Conservation (phyloP, 2,797 vertebrate species). For the Tauraco hartlaubi region DNA sequence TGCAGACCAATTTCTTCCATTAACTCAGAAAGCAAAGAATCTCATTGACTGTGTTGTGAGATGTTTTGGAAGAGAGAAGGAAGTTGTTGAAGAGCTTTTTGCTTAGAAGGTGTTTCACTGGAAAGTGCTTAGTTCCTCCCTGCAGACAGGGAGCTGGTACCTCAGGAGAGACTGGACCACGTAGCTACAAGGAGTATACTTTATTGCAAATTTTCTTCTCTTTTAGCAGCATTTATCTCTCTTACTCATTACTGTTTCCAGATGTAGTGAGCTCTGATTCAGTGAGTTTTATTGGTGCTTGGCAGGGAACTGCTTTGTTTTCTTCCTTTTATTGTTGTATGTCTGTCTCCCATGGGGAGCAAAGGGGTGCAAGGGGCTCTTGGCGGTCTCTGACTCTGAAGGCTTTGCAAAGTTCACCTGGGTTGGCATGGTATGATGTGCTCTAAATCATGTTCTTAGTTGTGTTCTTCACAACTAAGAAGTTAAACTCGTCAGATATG, state of each 20-base stretch:
- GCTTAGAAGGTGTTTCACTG: not conserved
- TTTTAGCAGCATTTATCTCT: not conserved
- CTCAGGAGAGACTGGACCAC: not conserved
- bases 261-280: not conserved
- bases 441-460: not conserved
- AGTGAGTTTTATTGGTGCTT: not conserved
- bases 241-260: not conserved
- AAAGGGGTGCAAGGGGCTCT: not conserved
- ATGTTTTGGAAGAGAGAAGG: not conserved
- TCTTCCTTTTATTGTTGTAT: not conserved
- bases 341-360: not conserved
- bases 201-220: not conserved
- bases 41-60: not conserved
- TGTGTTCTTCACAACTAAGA: not conserved
- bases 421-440: accelerated
- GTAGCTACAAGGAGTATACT: not conserved
- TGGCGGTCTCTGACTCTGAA: not conserved
- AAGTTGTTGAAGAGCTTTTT: not conserved
- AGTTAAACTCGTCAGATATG: not conserved
- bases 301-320: not conserved
- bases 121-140: not conserved
- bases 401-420: not conserved
- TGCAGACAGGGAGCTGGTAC: not conserved
- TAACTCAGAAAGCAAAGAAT: not conserved
- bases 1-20: not conserved